Base-by-base conservation (phyloP, 2,888 invertebrate species). In the Mellilla xanthometata region DNA sequence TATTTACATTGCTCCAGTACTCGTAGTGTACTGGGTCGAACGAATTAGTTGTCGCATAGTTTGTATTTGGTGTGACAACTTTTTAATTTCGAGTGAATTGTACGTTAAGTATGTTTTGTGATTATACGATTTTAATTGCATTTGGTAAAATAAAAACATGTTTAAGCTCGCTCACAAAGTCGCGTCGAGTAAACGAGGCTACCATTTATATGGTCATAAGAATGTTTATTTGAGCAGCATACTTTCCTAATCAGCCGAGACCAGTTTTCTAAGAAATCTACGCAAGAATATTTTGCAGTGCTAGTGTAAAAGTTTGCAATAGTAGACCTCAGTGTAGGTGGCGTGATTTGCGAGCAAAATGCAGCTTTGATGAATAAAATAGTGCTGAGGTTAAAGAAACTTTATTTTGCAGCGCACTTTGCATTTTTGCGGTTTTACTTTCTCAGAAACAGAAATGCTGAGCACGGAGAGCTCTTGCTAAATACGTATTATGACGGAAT, bases 371-470 rank as follows among this genome's bases (percentile, higher is more conserved):
- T 35, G 4, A 26, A 36, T 36, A 11, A 27, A 19, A 36, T 36
- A 27, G 28, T 28, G 36, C 15, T 36, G 36, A 36, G 36, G 36
- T 28, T 12, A 11, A 28, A 28, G 28, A 36, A 12, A 26, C 27
- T 19, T 36, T 12, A 36, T 19, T 36, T 35, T n/a, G 7, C 9
- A 22, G 12, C 28, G 12, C 11, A 36, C n/a, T 28, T 36, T 19
- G 12, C 28, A 19, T 10, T 27, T 32, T 27, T 39, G 32, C 7
- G 39, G 31, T 32, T 39, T 39, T 15, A 32, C 32, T 39, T 41
- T 33, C 36, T 36, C 19, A 12, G 28, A 36, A 35, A n/a, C 12
- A 2, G 11, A n/a, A 11, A 11, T n/a, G 8, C n/a, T 24, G 15
- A 28, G 28, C 8, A 2, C 1, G 13, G 10, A 10, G 9, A 10